Base-by-base conservation (phyloP, 2,888 invertebrate genomes). In the Phorcus lineatus region DNA sequence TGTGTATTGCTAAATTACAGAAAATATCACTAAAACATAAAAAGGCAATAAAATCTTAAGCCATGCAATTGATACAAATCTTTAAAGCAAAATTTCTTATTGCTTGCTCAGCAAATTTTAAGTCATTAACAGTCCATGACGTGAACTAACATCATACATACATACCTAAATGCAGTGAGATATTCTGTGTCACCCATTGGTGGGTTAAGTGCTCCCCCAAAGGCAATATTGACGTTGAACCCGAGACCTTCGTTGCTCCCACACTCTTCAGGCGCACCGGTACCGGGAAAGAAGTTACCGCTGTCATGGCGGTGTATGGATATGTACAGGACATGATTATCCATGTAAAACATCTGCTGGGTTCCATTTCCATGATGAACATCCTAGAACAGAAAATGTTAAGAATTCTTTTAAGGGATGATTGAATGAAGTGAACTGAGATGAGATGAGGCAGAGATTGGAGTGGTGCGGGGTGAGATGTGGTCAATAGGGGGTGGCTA, bases 261-360 rank as follows among this genome's bases (percentile, higher is more conserved):
- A 94, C 97, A 97, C 95, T 96, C 99, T 78, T 95, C 95, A 62
- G 97, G 97, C 74, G 97, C 97, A 81, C 99, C 99, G 2, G 99
- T 99, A 85, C 99, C 99, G n/a, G 99, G 99, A 95, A 99, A 99
- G 94, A 99, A 99, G 94, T 99, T 99, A 52, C 99, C 99, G 93
- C 98, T 98, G 95, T 99, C 99, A 95, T 99, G 99, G 88, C 99
- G 96, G 95, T 99, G 99, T 92, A 99, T 96, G 88, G 98, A 98
- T 91, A 99, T 95, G 94, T 99, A 99, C 88, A 99, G 95, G 88
- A 99, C 97, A 91, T 96, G 95, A 75, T 97, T 96, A 94, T 98
- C 98, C 91, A 97, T 96, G 94, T 99, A 99, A 95, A 99, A 99
- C 93, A 98, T 97, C 94, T 99, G 97, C 94, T 99, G 99, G 79